Percentiles rank a stretch among this genome's conserved stretches.
phyloP scores from a whole-genome alignment of 2,797 vertebrate genomes.

The Gastrophryne carolinensis region DNA sequence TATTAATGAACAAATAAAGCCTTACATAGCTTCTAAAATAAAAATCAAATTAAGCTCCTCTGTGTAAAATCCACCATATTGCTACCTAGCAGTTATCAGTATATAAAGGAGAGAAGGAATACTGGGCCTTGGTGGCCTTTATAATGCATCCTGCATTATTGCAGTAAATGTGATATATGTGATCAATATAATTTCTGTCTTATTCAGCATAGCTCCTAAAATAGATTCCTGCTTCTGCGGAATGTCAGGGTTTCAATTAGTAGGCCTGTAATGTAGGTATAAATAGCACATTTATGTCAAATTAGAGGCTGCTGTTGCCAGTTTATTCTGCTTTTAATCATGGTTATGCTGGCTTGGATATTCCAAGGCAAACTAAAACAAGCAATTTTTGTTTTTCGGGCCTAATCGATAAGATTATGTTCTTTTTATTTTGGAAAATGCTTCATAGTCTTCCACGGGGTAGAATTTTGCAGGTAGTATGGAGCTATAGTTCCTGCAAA shows the following conservation, averaged over 20 bases:
- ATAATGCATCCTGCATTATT: constrained; percentile 28
- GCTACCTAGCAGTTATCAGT: background rate
- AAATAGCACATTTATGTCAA: constrained; percentile 37
- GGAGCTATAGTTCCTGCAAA: too few relatives aligned
- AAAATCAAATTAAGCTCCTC: too few relatives aligned
- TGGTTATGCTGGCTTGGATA: constrained; percentile 18
- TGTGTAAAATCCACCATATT: background rate
- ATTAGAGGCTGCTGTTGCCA: constrained; percentile 25
- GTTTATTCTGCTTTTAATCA: constrained; percentile 36
- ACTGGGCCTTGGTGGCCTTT: background rate
- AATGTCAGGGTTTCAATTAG: constrained; percentile 48
- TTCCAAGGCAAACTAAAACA: background rate
- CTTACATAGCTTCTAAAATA: too few relatives aligned
- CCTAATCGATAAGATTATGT: background rate
- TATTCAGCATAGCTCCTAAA: constrained; percentile 62
- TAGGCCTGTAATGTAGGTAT: constrained; percentile 31
- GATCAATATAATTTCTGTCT: constrained; percentile 59
- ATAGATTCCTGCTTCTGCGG: constrained; percentile 56
- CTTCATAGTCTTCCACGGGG: background rate
- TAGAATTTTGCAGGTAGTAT: too few relatives aligned
- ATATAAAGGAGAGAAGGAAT: background rate
- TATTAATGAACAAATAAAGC: background rate
- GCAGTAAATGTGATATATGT: constrained; percentile 46
- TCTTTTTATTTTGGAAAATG: background rate
- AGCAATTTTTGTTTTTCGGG: background rate